Evolutionary conservation across 2,113 vertebrate species (phyloP).

Genomic region (Marcusenius ussheri): DNA sequence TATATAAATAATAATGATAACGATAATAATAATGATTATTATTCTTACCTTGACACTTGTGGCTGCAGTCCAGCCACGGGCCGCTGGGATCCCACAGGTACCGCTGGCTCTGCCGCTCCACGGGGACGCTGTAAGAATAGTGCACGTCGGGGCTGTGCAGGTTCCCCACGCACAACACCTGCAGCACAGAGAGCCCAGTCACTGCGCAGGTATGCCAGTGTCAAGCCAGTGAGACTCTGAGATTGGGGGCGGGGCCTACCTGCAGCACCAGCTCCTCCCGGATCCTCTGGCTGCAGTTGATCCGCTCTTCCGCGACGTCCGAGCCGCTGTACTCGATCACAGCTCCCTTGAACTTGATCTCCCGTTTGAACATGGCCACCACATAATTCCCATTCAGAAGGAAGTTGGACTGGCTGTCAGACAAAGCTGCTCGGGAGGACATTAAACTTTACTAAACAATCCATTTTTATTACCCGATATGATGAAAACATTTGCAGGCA

Average conservation of each 20-base stretch:
- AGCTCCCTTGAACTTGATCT: slow-evolving; percentile 77
- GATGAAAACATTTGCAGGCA: background rate
- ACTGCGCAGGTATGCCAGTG: background rate
- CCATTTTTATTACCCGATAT: background rate
- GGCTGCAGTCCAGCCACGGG: slow-evolving; percentile 84
- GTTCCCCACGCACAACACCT: slow-evolving; percentile 95
- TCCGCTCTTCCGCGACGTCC: slow-evolving; percentile 78
- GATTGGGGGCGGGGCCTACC: slow-evolving; percentile 52
- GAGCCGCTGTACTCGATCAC: slow-evolving; percentile 92
- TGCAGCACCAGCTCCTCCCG: slow-evolving; percentile 82
- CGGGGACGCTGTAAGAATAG: slow-evolving; percentile 86
- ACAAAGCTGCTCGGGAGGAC: slow-evolving; percentile 67
- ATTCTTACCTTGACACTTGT: slow-evolving; percentile 80
- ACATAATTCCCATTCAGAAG: slow-evolving; percentile 95
- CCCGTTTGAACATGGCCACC: slow-evolving; percentile 92
- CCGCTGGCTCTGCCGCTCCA: slow-evolving; percentile 71
- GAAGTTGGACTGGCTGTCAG: slow-evolving; percentile 79
- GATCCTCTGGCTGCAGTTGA: slow-evolving; percentile 85
- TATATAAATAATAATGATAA: background rate
- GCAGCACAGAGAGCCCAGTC: slow-evolving; percentile 17
- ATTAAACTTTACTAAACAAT: slow-evolving; percentile 9
- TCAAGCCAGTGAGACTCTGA: too few relatives aligned
- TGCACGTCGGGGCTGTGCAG: slow-evolving; percentile 87
- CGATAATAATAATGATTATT: background rate
- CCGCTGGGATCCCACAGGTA: slow-evolving; percentile 82